Evolutionary conservation across 2,888 invertebrate species (phyloP).

Genomic region (Bhutanitis thaidina): DNA sequence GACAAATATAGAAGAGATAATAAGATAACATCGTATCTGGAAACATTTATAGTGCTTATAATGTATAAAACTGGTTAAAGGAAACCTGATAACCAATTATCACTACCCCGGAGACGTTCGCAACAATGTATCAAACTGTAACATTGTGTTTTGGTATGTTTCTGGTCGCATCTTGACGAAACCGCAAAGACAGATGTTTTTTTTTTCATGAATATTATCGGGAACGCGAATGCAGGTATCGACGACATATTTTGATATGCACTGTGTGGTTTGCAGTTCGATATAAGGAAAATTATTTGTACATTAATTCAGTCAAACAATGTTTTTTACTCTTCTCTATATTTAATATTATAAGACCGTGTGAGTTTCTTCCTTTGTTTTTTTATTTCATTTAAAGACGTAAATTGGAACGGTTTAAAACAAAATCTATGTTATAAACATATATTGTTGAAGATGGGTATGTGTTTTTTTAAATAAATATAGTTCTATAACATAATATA

Average conservation of each 20-base stretch:
- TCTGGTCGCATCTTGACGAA: conserved; percentile 2
- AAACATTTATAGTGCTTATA: not conserved
- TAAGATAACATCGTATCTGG: not conserved
- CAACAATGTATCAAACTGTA: conserved; percentile 3
- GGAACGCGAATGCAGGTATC: not conserved
- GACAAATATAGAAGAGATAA: conserved; percentile 6
- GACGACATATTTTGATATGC: not conserved
- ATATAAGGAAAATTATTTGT: not conserved
- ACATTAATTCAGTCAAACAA: too few species aligned
- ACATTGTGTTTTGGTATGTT: conserved; percentile 1
- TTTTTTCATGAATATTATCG: conserved; percentile 7
- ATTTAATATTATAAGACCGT: too few species aligned
- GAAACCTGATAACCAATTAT: not conserved
- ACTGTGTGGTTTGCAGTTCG: conserved; percentile 3
- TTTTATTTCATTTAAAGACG: too few species aligned
- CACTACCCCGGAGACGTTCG: not conserved
- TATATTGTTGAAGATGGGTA: too few species aligned
- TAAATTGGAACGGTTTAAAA: too few species aligned
- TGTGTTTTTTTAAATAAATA: too few species aligned
- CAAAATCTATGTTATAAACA: too few species aligned
- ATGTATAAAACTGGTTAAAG: not conserved
- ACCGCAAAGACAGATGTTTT: conserved; percentile 7
- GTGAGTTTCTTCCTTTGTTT: too few species aligned
- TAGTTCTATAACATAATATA: too few species aligned
- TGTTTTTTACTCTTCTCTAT: too few species aligned